Percentiles rank a stretch among this genome's conserved stretches.
phyloP scores from a whole-genome alignment of 2,113 vertebrate genomes.

The Myiozetetes cayanensis region DNA sequence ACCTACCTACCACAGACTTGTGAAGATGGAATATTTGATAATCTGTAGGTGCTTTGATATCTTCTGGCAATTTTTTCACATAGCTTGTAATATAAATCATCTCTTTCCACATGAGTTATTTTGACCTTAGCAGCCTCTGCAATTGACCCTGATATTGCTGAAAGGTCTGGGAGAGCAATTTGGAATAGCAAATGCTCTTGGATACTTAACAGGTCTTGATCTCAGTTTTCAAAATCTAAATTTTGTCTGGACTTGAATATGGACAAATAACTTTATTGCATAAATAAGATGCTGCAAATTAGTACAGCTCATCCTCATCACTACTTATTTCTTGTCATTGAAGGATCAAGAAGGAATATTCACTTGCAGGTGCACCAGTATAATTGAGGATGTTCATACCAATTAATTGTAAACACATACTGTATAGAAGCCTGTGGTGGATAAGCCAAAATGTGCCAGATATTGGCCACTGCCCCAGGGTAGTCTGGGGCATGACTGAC shows the following conservation, averaged over 20 bases:
- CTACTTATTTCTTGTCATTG: not conserved
- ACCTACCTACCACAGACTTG: not conserved
- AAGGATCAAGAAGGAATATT: not conserved
- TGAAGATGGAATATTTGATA: constrained; percentile 35
- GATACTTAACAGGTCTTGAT: not conserved
- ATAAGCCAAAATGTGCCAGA: not conserved
- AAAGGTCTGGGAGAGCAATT: not conserved
- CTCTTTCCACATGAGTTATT: constrained; percentile 4
- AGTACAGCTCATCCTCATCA: not conserved
- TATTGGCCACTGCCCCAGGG: not conserved
- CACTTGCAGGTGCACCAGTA: not conserved
- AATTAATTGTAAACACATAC: not conserved
- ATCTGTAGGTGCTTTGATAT: not conserved
- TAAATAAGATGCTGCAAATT: not conserved
- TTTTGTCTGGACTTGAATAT: not conserved
- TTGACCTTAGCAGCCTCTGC: constrained; percentile 41
- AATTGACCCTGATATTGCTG: constrained; percentile 12
- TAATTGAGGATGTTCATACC: not conserved
- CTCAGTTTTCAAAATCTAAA: not conserved
- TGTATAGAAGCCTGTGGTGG: not conserved
- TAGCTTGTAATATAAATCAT: not conserved
- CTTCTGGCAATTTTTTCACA: not conserved
- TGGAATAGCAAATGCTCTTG: constrained; percentile 5
- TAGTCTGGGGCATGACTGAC: not conserved
- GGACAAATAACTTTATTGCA: not conserved